phyloP scores from a whole-genome alignment of 1,140 invertebrate genomes.

The Papilio polytes region DNA sequence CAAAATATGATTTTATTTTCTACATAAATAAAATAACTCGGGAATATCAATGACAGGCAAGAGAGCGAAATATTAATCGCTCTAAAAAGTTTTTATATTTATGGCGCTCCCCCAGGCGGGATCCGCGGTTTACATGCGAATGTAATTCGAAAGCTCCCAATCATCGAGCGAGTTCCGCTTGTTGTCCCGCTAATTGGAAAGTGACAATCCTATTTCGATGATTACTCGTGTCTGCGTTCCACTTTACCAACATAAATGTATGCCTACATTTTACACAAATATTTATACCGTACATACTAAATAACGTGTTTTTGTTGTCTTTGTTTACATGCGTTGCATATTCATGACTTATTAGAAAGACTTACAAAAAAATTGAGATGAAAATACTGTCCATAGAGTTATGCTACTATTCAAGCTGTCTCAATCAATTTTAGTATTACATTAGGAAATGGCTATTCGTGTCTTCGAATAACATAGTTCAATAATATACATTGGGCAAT shows the following conservation, averaged over 20 bases:
- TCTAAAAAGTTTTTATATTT: constrained; percentile 26
- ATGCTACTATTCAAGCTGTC: no score
- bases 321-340: not conserved
- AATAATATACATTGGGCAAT: not conserved
- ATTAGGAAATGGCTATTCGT: no score
- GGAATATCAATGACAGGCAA: not conserved
- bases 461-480: not conserved
- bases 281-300: not conserved
- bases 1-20: not conserved
- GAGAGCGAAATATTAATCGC: constrained; percentile 9
- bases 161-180: constrained; percentile 57
- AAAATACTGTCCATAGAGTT: no score
- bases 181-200: constrained; percentile 76
- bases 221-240: constrained; percentile 72
- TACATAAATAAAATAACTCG: not conserved
- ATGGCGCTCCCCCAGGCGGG: constrained; percentile 4
- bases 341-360: not conserved
- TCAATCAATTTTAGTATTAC: no score
- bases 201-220: constrained; percentile 80
- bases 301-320: not conserved
- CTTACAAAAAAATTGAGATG: not conserved
- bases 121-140: constrained; percentile 37
- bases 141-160: constrained; percentile 49
- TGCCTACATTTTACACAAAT: not conserved
- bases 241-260: constrained; percentile 42